A percentile compares a stretch with the other conserved stretches of the same genome.
Conservation (phyloP, 2,113 vertebrate genomes). For the Leptodactylus fuscus region DNA sequence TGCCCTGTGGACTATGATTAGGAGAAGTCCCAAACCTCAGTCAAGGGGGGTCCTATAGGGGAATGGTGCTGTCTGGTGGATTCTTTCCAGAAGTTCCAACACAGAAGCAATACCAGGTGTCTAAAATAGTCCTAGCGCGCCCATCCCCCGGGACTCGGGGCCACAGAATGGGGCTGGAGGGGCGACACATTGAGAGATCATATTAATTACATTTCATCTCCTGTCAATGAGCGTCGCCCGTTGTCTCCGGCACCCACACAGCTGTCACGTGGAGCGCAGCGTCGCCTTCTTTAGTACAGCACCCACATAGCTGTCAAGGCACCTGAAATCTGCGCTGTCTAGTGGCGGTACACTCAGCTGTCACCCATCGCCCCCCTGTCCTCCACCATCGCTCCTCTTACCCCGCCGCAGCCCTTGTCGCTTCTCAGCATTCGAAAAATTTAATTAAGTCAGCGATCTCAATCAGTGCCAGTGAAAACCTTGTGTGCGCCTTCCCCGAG, state of each 20-base stretch:
- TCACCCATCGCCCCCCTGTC: background rate
- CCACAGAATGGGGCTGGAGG: no score
- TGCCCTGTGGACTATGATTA: no score
- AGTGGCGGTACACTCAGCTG: background rate
- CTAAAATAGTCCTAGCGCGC: background rate
- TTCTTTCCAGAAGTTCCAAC: background rate
- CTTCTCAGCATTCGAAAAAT: constrained; percentile 46
- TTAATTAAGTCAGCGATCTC: constrained; percentile 54
- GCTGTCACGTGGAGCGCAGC: background rate
- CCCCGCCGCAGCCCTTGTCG: background rate
- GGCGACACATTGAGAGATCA: constrained; percentile 24
- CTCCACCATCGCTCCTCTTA: background rate
- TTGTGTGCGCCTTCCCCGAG: constrained; percentile 15
- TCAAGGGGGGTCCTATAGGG: background rate
- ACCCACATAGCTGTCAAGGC: constrained; percentile 31
- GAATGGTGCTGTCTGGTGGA: background rate
- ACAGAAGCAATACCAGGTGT: background rate
- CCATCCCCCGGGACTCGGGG: background rate
- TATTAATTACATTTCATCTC: constrained; percentile 6
- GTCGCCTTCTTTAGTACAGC: constrained; percentile 6
- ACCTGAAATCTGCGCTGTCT: background rate
- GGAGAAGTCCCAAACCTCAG: no score
- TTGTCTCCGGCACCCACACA: constrained; percentile 15
- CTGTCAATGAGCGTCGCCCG: background rate
- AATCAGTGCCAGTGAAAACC: constrained; percentile 47